phyloP scores from a whole-genome alignment of 2,113 vertebrate genomes.

The Peromyscus maniculatus region DNA sequence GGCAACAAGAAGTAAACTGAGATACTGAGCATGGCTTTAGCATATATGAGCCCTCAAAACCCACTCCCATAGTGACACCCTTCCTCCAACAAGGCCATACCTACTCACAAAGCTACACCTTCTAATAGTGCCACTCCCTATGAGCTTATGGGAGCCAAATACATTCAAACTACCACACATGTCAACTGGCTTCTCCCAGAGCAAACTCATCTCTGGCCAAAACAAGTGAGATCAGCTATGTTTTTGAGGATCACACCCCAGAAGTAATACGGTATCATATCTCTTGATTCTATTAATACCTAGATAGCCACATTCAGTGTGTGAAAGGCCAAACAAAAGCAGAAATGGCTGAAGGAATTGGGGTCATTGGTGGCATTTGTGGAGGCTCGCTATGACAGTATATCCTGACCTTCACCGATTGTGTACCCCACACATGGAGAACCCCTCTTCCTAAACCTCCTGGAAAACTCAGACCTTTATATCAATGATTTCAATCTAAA shows the following conservation, averaged over 20 bases:
- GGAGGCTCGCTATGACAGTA: not conserved
- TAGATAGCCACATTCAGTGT: not conserved
- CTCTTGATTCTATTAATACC: not conserved
- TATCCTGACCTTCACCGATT: not conserved
- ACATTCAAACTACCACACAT: not conserved
- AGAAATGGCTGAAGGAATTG: not conserved
- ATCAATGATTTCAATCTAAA: not conserved
- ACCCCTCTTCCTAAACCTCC: too few relatives aligned
- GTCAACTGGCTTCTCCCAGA: not conserved
- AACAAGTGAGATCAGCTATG: not conserved
- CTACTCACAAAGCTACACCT: too few relatives aligned
- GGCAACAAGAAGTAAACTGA: too few relatives aligned
- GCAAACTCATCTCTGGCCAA: not conserved
- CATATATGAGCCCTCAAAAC: too few relatives aligned
- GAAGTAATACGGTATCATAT: not conserved
- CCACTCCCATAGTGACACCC: too few relatives aligned
- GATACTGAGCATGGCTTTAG: too few relatives aligned
- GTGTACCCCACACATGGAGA: not conserved
- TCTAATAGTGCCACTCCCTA: too few relatives aligned
- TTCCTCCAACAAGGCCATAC: too few relatives aligned
- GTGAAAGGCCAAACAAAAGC: not conserved
- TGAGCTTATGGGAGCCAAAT: too few relatives aligned
- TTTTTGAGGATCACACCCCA: not conserved
- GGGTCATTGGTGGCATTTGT: not conserved
- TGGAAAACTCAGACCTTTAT: not conserved